These are phyloP conservation scores for Cheilosia pagana DNA, from an alignment of 2,888 invertebrate species.

Conservation along the genomic window DNA sequence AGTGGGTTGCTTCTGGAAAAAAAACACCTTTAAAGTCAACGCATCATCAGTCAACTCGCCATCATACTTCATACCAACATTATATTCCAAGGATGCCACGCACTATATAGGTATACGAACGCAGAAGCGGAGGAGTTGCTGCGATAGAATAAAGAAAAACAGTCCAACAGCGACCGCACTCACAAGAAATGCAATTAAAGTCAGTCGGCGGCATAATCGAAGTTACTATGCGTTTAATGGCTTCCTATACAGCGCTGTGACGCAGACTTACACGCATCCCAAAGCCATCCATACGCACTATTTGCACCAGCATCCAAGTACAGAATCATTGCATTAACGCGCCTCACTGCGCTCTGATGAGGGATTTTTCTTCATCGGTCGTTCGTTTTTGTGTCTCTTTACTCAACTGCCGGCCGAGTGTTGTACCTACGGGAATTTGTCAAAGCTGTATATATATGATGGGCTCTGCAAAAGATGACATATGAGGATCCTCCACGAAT, in stretches of 20 bases:
- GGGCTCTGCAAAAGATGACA: constrained; percentile 77
- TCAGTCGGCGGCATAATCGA: constrained; percentile 78
- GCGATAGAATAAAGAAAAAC: constrained; percentile 25
- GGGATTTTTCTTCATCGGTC: constrained; percentile 42
- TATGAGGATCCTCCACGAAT: constrained; percentile 76
- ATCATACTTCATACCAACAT: background rate
- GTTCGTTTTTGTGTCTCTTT: constrained; percentile 25
- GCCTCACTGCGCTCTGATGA: constrained; percentile 50
- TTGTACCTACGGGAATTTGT: constrained; percentile 77
- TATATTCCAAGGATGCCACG: constrained; percentile 25
- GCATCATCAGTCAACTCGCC: background rate
- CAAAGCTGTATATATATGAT: constrained; percentile 76
- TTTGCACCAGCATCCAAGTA: constrained; percentile 12
- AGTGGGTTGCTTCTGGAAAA: too few relatives aligned
- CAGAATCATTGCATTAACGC: constrained; percentile 71
- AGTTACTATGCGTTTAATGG: constrained; percentile 71
- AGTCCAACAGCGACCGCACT: constrained; percentile 14
- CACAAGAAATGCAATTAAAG: constrained; percentile 81
- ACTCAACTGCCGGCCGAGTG: background rate
- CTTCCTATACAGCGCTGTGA: constrained; percentile 52
- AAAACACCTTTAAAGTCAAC: background rate
- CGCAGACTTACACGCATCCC: constrained; percentile 59
- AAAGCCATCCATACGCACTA: constrained; percentile 34
- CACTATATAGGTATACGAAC: constrained; percentile 10
- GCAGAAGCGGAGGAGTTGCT: constrained; percentile 67